Evolutionary conservation across 2,113 vertebrate genomes (phyloP).

Genomic region (rat (Rattus norvegicus)): GRCr8 NC_086033.1:84917501-84918000

Average conservation of each 20-base stretch:
- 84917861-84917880: background rate
- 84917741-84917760: background rate
- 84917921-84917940: background rate
- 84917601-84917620: background rate
- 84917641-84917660: too few relatives aligned
- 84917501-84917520: background rate
- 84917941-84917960: background rate
- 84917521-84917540: background rate
- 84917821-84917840: conserved; percentile 34
- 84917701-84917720: too few relatives aligned
- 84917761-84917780: background rate
- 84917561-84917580: background rate
- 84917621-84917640: background rate
- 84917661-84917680: too few relatives aligned
- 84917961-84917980: background rate
- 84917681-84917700: too few relatives aligned
- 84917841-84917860: background rate
- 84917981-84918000: conserved; percentile 24
- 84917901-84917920: background rate
- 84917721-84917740: background rate
- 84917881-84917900: background rate
- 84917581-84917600: background rate
- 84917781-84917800: background rate
- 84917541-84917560: background rate
- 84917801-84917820: background rate